phyloP scores from a whole-genome alignment of 2,113 vertebrate species.

The Clarias magur region DNA sequence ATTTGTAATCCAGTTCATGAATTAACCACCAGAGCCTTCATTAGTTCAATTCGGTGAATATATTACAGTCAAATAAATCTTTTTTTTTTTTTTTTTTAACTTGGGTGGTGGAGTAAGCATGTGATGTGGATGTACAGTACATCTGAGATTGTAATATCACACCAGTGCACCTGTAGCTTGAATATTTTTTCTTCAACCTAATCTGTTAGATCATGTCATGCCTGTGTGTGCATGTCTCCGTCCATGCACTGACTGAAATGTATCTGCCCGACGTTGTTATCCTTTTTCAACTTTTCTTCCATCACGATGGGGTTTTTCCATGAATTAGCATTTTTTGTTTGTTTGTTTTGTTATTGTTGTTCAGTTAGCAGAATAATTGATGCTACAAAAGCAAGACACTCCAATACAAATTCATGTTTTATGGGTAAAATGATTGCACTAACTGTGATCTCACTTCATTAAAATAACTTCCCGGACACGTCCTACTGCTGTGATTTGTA shows the following conservation, averaged over 20 bases:
- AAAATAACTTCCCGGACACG: slow-evolving; percentile 45
- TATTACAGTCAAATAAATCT: no score
- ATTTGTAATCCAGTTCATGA: background rate
- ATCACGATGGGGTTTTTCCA: slow-evolving; percentile 58
- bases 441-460: slow-evolving; percentile 17
- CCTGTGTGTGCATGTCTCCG: slow-evolving; percentile 49
- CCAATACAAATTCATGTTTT: background rate
- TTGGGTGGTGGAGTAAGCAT: slow-evolving; percentile 46
- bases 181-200: slow-evolving; percentile 65
- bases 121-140: slow-evolving; percentile 62
- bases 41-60: background rate
- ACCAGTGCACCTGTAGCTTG: slow-evolving; percentile 76
- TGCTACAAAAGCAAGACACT: background rate
- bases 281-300: slow-evolving; percentile 68
- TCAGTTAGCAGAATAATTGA: slow-evolving; percentile 6
- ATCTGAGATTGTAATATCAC: slow-evolving; percentile 78
- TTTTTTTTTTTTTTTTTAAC: no score
- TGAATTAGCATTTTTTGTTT: no score
- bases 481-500: slow-evolving; percentile 49
- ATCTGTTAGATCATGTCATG: slow-evolving; percentile 59
- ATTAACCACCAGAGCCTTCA: background rate
- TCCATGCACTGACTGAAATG: slow-evolving; percentile 61
- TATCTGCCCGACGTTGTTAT: slow-evolving; percentile 67
- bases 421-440: slow-evolving; percentile 19
- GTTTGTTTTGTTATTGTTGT: background rate